These are phyloP conservation scores for Novumbra hubbsi DNA, from an alignment of 2,797 vertebrate species.

Conservation along the genomic window DNA sequence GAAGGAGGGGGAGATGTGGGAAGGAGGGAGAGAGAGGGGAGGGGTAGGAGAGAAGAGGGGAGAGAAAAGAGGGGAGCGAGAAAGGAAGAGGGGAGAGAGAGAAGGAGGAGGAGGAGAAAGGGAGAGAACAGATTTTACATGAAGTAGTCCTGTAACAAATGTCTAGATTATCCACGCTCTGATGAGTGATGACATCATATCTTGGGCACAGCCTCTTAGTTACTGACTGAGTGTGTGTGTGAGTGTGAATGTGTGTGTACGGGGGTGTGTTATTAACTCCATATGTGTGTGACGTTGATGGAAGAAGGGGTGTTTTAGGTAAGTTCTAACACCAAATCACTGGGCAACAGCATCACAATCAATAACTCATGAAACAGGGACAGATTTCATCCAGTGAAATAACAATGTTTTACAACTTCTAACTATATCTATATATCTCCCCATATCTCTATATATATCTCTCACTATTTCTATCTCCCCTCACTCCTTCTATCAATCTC, in stretches of 20 bases:
- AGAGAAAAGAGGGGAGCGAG: background rate
- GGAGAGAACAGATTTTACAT: background rate
- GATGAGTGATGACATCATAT: background rate
- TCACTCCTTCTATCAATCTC: background rate
- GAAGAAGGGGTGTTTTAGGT: too few species aligned
- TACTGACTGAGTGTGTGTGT: background rate
- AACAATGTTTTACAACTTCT: background rate
- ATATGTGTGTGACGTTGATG: too few species aligned
- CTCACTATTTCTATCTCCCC: background rate
- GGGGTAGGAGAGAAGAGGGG: background rate
- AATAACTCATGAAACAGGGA: too few species aligned
- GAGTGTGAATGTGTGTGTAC: background rate
- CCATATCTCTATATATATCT: too few species aligned
- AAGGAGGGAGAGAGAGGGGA: background rate
- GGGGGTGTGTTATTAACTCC: background rate
- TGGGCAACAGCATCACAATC: too few species aligned
- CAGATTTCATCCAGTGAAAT: too few species aligned
- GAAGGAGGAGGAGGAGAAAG: constrained; percentile 11
- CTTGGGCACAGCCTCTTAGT: background rate
- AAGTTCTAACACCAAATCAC: too few species aligned
- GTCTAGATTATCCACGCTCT: background rate
- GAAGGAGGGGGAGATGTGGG: background rate
- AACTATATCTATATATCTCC: background rate
- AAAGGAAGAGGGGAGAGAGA: constrained; percentile 10
- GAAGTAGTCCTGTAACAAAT: background rate